Evolutionary conservation across 2,888 invertebrate genomes (phyloP), one percentile per base, ranked within the genome.

Genomic region (Ophion ventricosus): DNA sequence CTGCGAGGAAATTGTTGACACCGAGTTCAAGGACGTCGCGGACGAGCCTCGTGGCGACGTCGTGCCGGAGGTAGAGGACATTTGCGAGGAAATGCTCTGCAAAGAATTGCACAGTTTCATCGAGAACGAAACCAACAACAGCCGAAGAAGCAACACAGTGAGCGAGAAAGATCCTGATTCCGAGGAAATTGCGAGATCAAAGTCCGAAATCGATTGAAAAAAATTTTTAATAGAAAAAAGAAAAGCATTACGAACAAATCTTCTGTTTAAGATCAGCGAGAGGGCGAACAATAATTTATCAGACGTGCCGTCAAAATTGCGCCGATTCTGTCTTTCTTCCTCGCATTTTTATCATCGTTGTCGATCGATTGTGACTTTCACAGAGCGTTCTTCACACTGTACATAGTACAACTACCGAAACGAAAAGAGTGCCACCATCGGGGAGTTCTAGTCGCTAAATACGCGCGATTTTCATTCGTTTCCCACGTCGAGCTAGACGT

Each of bases 51-150:
- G 81, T 11, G 91, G 88, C n/a, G 90, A 91, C 67, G 87, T 89
- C 66, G 88, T 90, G 63, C 88, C 90, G 43, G 90, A 91, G 14
- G 88, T 69, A 10, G 88, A 86, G 1, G 90, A 91, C 40, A 91
- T 92, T 72, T 91, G 91, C 73, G 92, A 92, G 66, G 92, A 92
- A 83, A 86, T 88, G 25, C 80, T 92, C n/a, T 92, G 90, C 76
- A 92, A 92, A 84, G 92, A 92, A 43, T 82, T 92, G 73, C 91
- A 92, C 72, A 88, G 90, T 82, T 86, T 92, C 40, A 92, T 92
- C n/a, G 91, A 90, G 79, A 92, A 90, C 2, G 92, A 92, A 87
- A 90, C 85, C 66, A 87, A 85, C 3, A 80, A 82, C 20, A 69
- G 82, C 20, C 76, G 29, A 17, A 86, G 87, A 67, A 85, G 86